Base-by-base conservation (phyloP, 2,113 vertebrate species). In the Ictalurus punctatus region DNA sequence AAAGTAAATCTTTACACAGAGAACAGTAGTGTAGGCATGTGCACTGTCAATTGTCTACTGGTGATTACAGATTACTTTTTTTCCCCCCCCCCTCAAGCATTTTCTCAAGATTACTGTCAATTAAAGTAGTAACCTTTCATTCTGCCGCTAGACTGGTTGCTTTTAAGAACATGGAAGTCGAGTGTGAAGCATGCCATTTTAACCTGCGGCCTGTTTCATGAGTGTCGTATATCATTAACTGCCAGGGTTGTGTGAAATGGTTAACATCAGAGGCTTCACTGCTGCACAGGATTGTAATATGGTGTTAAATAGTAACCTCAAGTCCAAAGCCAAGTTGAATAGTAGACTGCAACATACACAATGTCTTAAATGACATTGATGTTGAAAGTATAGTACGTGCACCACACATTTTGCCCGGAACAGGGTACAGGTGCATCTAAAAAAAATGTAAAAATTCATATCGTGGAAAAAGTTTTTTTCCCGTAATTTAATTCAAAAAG, bases 231-330 rank as follows among this genome's bases (percentile, higher is more conserved):
- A 92, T 90, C 83, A 90, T 91, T 92, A 91, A 91, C 90, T 61
- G 89, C 86, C 65, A 83, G 54, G 59, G 76, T 81, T 71, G 30
- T 74, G 88, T 76, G 86, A 71, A 92, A 92, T 89, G 87, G 79
- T 87, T 92, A 92, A 92, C 90, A 91, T 92, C 90, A 92, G 91
- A 92, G 88, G 71, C 88, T 84, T 85, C 71, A 9, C 56, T 84
- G 84, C 84, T 86, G 82, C 67, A 65, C 80, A 56, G 86, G 86
- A 86, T 78, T 87, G 88, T 89, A 88, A 90, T 86, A 65, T 37
- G 6, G 78, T 63, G 91, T 92, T 92, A 92, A 92, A 92, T 73
- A 84, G 80, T 92, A 91, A 92, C 91, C n/a, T 85, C 86, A 65
- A 85, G 91, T 80, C 44, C 65, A 88, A 89, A 80, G 84, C 30